A percentile compares a stretch with the other conserved stretches of the same genome.
These are phyloP conservation scores for Biston stratarius DNA, from an alignment of 2,888 invertebrate species.

Conservation along the genomic window DNA sequence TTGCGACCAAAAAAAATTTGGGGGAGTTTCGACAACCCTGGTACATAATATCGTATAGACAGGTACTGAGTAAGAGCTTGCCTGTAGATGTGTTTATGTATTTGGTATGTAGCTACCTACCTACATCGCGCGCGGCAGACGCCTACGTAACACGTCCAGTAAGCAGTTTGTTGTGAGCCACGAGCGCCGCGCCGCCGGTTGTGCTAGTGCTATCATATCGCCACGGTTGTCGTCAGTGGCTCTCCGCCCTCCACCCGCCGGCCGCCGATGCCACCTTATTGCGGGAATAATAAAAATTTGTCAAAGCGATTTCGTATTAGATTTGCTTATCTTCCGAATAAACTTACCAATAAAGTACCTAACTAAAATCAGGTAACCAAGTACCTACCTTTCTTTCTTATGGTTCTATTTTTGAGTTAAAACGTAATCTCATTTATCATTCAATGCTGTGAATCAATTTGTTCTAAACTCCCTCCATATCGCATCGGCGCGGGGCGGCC, in stretches of 20 bases:
- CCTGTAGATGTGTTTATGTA: slow-evolving; percentile 59
- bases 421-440: slow-evolving; percentile 33
- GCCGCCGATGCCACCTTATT: slow-evolving; percentile 77
- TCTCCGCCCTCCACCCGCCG: slow-evolving; percentile 74
- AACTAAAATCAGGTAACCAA: slow-evolving; percentile 14
- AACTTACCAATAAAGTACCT: slow-evolving; percentile 3
- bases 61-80: slow-evolving; percentile 10
- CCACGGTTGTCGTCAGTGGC: slow-evolving; percentile 68
- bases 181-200: slow-evolving; percentile 65
- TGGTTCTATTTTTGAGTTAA: slow-evolving; percentile 21
- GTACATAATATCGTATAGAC: not conserved
- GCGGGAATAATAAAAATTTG: slow-evolving; percentile 78
- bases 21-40: too few relatives aligned
- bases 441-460: slow-evolving; percentile 43
- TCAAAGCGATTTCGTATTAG: slow-evolving; percentile 65
- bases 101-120: slow-evolving; percentile 63
- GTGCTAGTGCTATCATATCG: slow-evolving; percentile 62
- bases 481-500: slow-evolving; percentile 55
- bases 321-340: slow-evolving; percentile 16
- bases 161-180: slow-evolving; percentile 86
- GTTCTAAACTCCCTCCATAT: slow-evolving; percentile 67
- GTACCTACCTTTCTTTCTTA: slow-evolving; percentile 18
- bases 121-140: slow-evolving; percentile 69
- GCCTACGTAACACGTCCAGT: slow-evolving; percentile 85
- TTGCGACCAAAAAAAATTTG: too few relatives aligned